A percentile compares a stretch with the other conserved stretches of the same genome.
These are phyloP conservation scores for Indri indri DNA, from an alignment of 2,113 vertebrate genomes.

Conservation along the genomic window DNA sequence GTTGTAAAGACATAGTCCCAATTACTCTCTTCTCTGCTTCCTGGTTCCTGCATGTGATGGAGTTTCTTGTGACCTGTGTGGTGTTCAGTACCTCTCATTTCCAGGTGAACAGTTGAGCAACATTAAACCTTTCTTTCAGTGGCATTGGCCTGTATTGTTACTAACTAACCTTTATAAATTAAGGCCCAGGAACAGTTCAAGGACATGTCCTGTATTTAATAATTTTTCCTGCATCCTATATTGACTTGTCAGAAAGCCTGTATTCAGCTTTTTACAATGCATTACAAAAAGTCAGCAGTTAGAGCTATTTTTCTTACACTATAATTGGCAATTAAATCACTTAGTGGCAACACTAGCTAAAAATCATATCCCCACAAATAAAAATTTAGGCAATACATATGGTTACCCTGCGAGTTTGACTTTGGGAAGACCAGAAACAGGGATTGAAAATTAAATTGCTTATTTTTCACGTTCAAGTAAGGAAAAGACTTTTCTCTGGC, in stretches of 20 bases:
- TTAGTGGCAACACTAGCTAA: neutral
- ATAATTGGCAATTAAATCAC: neutral
- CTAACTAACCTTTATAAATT: neutral
- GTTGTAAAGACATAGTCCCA: neutral
- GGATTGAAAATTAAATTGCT: neutral
- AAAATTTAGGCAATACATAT: neutral
- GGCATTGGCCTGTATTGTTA: neutral
- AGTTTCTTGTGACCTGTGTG: neutral
- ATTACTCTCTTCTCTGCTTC: neutral
- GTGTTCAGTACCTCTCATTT: neutral
- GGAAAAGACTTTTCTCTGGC: neutral
- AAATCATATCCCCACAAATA: neutral
- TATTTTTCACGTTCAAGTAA: neutral
- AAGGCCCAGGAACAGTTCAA: neutral
- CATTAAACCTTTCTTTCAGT: neutral
- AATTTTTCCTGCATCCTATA: neutral
- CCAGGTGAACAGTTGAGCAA: neutral
- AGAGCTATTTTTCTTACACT: neutral
- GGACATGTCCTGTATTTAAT: neutral
- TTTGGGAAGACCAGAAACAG: neutral
- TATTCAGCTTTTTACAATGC: neutral
- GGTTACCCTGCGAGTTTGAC: neutral
- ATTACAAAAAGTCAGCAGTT: neutral
- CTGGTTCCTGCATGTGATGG: neutral
- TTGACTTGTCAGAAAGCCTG: neutral